Evolutionary conservation across 30 jellyfish, hydroid and myxozoan genomes (phyloP).

Genomic region (Clytia hemisphaerica): DNA sequence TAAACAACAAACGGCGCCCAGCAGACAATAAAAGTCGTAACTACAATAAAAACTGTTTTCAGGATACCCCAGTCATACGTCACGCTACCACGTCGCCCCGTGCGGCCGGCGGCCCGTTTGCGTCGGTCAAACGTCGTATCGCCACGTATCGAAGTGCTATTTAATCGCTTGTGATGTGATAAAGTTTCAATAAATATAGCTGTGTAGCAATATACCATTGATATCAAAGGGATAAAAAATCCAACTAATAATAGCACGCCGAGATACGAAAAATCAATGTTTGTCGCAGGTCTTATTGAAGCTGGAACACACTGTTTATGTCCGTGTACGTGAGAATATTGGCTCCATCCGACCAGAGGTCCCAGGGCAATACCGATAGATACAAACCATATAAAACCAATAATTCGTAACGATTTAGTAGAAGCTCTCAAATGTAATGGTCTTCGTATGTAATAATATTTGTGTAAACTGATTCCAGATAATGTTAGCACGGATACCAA

Average conservation of each 20-base stretch:
- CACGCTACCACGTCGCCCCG: no score
- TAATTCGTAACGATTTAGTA: background rate
- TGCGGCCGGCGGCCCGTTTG: no score
- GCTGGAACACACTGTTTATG: constrained; percentile 59
- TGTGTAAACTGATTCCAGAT: constrained; percentile 4
- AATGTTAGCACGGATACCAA: background rate
- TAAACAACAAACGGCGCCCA: constrained; percentile 6
- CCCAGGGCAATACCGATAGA: constrained; percentile 55
- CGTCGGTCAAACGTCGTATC: no score
- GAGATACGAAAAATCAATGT: background rate
- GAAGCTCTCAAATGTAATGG: constrained; percentile 9
- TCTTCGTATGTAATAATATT: background rate
- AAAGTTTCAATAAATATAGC: background rate
- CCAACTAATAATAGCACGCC: background rate
- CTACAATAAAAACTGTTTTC: constrained; percentile 1
- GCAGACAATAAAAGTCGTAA: background rate
- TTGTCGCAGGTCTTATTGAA: constrained; percentile 9
- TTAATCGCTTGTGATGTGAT: background rate
- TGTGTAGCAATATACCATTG: background rate
- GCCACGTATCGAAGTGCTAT: background rate
- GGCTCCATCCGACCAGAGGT: constrained; percentile 68
- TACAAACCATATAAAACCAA: constrained; percentile 39
- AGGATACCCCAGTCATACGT: background rate
- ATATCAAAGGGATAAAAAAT: background rate
- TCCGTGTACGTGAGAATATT: constrained; percentile 35